Base-by-base conservation (phyloP, 2,113 vertebrate genomes). In the Vimba vimba region DNA sequence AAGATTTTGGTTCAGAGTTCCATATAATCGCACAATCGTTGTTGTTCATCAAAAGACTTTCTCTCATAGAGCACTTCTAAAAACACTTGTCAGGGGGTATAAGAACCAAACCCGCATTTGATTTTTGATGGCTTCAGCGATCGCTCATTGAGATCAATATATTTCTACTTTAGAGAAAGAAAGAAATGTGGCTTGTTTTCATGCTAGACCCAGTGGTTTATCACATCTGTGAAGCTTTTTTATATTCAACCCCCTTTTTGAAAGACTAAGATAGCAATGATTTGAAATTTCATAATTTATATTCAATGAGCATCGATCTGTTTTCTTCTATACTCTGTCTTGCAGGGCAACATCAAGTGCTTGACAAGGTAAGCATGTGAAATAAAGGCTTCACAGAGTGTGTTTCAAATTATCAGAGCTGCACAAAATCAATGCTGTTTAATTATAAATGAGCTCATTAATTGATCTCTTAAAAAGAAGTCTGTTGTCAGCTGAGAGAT, bases 401-500 rank as follows among this genome's bases (percentile, higher is more conserved):
- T 76, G 80, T 87, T 85, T 86, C 83, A 90, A 87, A 92, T 85
- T 12, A 86, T 78, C 74, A 45, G 64, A 86, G 89, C 88, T 83
- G 45, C 15, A 87, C 81, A 87, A 85, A 86, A 91, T 93, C 92
- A 71, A 91, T 91, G 85, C 78, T 83, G 66, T 79, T 93, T 92
- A 92, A 94, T 93, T 93, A 94, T 94, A 86, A 86, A 94, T 93
- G 90, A 91, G 73, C 86, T 91, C 77, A 85, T 93, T 94, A 94
- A 95, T 91, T 85, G 92, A 94, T 93, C 91, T 88, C 43, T 87
- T 87, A 64, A 59, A 86, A 79, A 87, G 50, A 84, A 90, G 88
- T 93, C 89, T 88, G 84, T 87, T 93, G 55, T 93, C 76, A 79
- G 6, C 43, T 10, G 7, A 47, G 13, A 45, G 36, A 80, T 27